phyloP scores from a whole-genome alignment of 2,797 vertebrate genomes.

The Poeciliopsis turneri region DNA sequence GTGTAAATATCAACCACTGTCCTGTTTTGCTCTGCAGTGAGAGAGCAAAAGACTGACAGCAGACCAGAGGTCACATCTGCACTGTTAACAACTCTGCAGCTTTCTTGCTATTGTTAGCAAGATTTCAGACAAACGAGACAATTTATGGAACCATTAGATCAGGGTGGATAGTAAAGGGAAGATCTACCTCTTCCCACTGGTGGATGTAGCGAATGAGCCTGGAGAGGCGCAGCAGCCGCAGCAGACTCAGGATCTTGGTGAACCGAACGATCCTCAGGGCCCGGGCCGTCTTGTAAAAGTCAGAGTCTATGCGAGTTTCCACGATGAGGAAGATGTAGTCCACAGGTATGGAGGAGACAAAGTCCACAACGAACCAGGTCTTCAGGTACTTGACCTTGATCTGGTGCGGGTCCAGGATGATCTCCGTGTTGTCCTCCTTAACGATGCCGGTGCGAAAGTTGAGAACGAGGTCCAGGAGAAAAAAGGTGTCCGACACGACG shows the following conservation, averaged over 20 bases:
- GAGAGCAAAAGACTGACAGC: no score
- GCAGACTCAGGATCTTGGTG: conserved; percentile 97
- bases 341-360: conserved; percentile 98
- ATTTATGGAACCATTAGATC: not conserved
- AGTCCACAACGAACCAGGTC: conserved; percentile 98
- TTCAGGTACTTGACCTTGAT: conserved; percentile 99
- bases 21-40: no score
- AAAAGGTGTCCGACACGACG: conserved; percentile 98
- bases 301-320: conserved; percentile 96
- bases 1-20: no score
- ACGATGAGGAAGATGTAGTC: conserved; percentile 99
- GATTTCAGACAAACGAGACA: not conserved
- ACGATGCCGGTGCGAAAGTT: conserved; percentile 99
- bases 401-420: conserved; percentile 94
- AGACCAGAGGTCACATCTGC: no score
- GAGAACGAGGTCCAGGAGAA: conserved; percentile 97
- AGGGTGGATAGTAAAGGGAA: not conserved
- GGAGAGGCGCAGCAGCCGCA: conserved; percentile 93
- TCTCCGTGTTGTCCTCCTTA: conserved; percentile 98
- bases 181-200: conserved; percentile 96
- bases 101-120: no score
- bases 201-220: conserved; percentile 98
- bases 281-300: conserved; percentile 98
- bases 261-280: conserved; percentile 97
- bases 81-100: no score